These are phyloP conservation scores for Lordiphosa mommai DNA, from an alignment of 1,140 invertebrate genomes.

Conservation along the genomic window DNA sequence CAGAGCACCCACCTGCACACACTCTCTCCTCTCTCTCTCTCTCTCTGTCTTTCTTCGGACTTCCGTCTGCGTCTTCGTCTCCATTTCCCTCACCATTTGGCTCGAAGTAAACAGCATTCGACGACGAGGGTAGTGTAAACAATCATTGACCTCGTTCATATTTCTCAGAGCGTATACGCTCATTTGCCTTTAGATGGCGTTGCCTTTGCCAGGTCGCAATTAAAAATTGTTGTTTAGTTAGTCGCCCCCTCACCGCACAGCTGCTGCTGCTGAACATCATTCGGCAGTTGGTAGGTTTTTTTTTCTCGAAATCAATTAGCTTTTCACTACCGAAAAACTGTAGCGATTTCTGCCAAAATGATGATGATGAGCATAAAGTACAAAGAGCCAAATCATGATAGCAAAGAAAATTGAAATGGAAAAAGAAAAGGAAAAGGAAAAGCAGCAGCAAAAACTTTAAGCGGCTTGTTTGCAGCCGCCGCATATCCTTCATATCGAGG, in stretches of 20 bases:
- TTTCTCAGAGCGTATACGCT: conserved; percentile 58
- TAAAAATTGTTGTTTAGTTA: conserved; percentile 62
- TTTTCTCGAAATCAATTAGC: conserved; percentile 10
- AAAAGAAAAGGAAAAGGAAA: conserved; percentile 15
- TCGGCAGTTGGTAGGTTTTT: conserved; percentile 17
- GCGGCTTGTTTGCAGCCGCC: conserved; percentile 48
- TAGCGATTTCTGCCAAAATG: conserved; percentile 12
- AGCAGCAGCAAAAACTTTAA: conserved; percentile 25
- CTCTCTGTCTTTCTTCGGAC: neutral
- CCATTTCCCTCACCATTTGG: conserved; percentile 8
- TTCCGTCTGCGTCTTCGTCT: neutral
- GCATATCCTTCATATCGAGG: conserved; percentile 45
- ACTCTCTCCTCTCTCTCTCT: neutral
- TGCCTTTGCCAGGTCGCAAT: conserved; percentile 53
- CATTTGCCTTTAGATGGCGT: conserved; percentile 57
- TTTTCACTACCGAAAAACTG: neutral
- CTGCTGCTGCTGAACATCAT: conserved; percentile 1
- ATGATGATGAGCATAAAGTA: conserved; percentile 62
- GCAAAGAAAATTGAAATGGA: conserved; percentile 10
- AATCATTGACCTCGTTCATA: conserved; percentile 78
- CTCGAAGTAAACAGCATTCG: conserved; percentile 66
- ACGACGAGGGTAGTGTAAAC: conserved; percentile 70
- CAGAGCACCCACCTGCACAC: neutral
- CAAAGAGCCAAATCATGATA: conserved; percentile 48
- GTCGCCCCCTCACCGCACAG: neutral